Percentiles rank a stretch among this genome's conserved stretches.
Conservation (phyloP, 1,140 invertebrate species). For the Drosophila littoralis region DNA sequence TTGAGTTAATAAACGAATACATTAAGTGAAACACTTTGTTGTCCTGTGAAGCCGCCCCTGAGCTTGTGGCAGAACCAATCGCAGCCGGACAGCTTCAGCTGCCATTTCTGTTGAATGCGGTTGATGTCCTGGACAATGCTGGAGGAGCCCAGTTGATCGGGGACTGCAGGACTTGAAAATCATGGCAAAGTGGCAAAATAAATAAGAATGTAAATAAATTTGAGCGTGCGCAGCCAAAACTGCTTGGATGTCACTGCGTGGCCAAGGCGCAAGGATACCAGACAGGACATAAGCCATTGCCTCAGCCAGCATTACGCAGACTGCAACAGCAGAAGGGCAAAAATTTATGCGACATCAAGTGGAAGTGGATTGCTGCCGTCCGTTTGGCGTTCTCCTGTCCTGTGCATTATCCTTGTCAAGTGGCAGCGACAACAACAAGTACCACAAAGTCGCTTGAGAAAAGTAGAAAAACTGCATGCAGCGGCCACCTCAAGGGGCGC, state of each 20-base stretch:
- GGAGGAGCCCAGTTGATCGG: background rate
- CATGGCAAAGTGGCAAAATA: constrained; percentile 71
- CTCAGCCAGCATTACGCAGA: constrained; percentile 36
- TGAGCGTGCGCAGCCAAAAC: constrained; percentile 38
- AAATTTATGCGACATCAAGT: constrained; percentile 64
- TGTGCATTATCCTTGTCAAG: constrained; percentile 39
- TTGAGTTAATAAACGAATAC: background rate
- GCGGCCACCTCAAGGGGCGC: constrained; percentile 25
- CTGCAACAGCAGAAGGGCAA: constrained; percentile 31
- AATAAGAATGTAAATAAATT: constrained; percentile 74
- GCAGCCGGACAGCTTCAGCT: constrained; percentile 15
- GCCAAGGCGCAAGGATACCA: constrained; percentile 26
- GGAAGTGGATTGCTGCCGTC: constrained; percentile 40
- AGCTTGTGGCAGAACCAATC: constrained; percentile 8
- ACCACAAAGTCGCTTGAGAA: constrained; percentile 8
- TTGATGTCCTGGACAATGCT: constrained; percentile 25
- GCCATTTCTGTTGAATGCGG: constrained; percentile 6
- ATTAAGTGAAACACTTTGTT: background rate
- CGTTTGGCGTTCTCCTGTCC: constrained; percentile 22
- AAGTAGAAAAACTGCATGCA: constrained; percentile 17
- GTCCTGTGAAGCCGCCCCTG: background rate
- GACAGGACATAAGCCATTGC: constrained; percentile 62
- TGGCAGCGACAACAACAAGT: constrained; percentile 8
- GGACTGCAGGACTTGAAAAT: constrained; percentile 51
- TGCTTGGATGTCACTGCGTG: constrained; percentile 18